Evolutionary conservation across 2,113 vertebrate species (phyloP).

Genomic region (Hirundichthys speculiger): DNA sequence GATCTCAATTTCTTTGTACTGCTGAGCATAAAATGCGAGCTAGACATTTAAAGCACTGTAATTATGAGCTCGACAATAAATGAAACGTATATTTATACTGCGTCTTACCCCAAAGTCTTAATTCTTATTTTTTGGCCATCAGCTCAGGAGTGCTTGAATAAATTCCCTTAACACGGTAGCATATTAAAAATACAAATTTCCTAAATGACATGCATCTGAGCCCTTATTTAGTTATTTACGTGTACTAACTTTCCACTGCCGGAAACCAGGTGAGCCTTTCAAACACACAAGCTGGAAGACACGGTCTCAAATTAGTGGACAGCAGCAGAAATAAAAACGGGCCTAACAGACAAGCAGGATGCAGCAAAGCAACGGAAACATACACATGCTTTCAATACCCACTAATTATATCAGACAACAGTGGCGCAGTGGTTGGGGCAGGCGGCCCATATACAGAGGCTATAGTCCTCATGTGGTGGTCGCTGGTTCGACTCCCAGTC

Average conservation of each 20-base stretch:
- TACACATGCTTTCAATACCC: constrained; percentile 32
- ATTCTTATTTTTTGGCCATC: no score
- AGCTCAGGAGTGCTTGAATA: neutral
- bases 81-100: no score
- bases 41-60: no score
- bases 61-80: no score
- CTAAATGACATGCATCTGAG: neutral
- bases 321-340: constrained; percentile 25
- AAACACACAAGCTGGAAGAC: constrained; percentile 17
- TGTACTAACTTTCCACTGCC: constrained; percentile 2
- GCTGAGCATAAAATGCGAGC: no score
- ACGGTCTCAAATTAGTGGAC: constrained; percentile 5
- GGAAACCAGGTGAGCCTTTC: constrained; percentile 30
- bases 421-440: no score
- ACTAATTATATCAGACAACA: constrained; percentile 24
- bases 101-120: no score
- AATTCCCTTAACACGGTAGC: neutral
- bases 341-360: constrained; percentile 14
- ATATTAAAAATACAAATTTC: neutral
- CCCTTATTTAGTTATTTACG: constrained; percentile 16
- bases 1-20: no score
- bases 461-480: no score
- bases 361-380: constrained; percentile 18
- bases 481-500: no score
- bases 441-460: no score